Percentiles rank a stretch among this genome's conserved stretches.
These are phyloP conservation scores for Pachydiplax longipennis DNA, from an alignment of 2,888 invertebrate species.

Conservation along the genomic window DNA sequence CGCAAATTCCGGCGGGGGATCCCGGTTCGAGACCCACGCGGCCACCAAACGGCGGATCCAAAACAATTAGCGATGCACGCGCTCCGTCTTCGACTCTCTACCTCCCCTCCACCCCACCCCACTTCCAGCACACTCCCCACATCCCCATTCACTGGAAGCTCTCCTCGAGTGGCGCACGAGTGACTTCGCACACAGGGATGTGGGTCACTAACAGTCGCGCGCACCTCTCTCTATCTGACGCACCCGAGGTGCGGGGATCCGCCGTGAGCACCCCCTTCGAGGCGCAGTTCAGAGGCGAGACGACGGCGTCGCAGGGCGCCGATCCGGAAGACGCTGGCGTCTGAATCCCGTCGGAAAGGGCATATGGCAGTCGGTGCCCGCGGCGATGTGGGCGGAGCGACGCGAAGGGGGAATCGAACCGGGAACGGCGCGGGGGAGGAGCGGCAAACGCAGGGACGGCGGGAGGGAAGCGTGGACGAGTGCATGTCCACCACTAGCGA, in stretches of 20 bases:
- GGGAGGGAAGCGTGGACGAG: not conserved
- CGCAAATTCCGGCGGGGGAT: not conserved
- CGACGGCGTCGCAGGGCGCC: slow-evolving; percentile 28
- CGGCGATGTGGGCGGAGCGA: not conserved
- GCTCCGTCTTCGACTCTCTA: not conserved
- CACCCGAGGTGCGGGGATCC: not conserved
- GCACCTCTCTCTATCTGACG: not conserved
- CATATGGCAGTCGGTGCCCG: not conserved
- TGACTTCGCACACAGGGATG: not conserved
- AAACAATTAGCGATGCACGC: not conserved
- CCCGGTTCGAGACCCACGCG: not conserved
- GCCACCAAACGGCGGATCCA: not conserved
- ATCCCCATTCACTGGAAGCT: not conserved
- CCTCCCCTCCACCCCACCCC: not conserved
- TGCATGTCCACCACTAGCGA: not conserved
- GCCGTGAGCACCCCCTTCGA: not conserved
- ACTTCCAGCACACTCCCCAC: not conserved
- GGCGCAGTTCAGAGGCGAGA: not conserved
- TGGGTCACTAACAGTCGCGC: not conserved
- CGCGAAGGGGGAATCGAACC: not conserved
- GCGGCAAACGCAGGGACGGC: not conserved
- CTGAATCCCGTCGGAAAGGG: slow-evolving; percentile 16
- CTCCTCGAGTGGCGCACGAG: not conserved
- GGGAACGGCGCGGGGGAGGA: not conserved
- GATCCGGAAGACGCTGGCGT: slow-evolving; percentile 38